A percentile compares a stretch with the other conserved stretches of the same genome.
Conservation (phyloP, 35 echinoderm and acorn worm species). For the Apostichopus parvimensis region DNA sequence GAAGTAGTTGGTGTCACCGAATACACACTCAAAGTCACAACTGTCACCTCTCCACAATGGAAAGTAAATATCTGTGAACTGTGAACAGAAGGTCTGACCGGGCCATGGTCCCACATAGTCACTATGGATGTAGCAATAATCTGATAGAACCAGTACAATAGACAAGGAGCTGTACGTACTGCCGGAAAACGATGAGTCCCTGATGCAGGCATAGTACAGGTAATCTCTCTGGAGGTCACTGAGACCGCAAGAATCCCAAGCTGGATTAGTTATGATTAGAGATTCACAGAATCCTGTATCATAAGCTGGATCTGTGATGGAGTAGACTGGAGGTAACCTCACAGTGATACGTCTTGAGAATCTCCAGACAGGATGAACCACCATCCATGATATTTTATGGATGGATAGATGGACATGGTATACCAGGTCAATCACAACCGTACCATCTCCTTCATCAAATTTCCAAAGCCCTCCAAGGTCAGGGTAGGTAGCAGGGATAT, state of each 20-base stretch:
- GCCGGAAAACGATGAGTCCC: conserved; percentile 66
- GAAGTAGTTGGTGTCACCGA: conserved; percentile 11
- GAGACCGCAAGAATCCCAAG: conserved; percentile 27
- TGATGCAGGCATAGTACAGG: conserved; percentile 58
- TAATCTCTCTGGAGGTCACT: conserved; percentile 13
- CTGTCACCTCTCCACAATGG: conserved; percentile 67
- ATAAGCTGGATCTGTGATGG: background rate
- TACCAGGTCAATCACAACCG: conserved; percentile 55
- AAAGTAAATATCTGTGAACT: conserved; percentile 63
- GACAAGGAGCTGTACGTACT: conserved; percentile 59
- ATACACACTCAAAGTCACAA: conserved; percentile 71
- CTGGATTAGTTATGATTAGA: background rate
- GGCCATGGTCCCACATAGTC: conserved; percentile 48
- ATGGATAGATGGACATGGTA: conserved; percentile 52
- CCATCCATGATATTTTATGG: conserved; percentile 23
- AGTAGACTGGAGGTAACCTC: conserved; percentile 51
- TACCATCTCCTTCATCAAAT: conserved; percentile 83
- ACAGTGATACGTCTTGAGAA: conserved; percentile 64
- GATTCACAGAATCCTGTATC: conserved; percentile 26
- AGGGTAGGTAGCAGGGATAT: conserved; percentile 43
- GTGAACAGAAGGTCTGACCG: conserved; percentile 56
- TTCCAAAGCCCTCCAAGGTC: conserved; percentile 78
- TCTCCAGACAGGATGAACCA: conserved; percentile 57
- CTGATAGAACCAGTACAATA: conserved; percentile 61
- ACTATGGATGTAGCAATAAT: conserved; percentile 52